phyloP scores from a whole-genome alignment of 2,888 invertebrate species.

The Drosophila formosana region DNA sequence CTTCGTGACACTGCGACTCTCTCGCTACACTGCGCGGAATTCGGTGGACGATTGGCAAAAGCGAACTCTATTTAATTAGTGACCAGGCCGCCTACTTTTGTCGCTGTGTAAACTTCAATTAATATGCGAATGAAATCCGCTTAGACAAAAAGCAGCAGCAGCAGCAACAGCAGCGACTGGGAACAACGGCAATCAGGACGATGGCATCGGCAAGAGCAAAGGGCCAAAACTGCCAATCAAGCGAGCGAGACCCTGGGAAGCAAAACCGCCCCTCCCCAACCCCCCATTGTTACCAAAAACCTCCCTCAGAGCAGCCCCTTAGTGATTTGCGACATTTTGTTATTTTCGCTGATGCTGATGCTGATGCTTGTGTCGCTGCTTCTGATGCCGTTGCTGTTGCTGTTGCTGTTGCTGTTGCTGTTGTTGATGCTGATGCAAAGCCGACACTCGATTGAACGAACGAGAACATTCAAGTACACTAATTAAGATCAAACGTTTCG shows the following conservation, averaged over 20 bases:
- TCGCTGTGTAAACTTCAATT: constrained; percentile 75
- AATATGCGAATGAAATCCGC: constrained; percentile 79
- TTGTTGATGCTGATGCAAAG: constrained; percentile 67
- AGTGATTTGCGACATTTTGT: constrained; percentile 77
- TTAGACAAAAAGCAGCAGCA: constrained; percentile 58
- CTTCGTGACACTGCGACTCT: constrained; percentile 15
- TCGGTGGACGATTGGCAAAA: constrained; percentile 4
- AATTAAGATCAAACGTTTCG: constrained; percentile 78
- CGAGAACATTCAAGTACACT: constrained; percentile 71
- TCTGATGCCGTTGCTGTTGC: too few species aligned
- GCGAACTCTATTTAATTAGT: constrained; percentile 55
- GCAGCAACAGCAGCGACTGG: constrained; percentile 9
- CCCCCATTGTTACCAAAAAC: not conserved
- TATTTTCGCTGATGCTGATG: constrained; percentile 74
- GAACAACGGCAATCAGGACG: constrained; percentile 27
- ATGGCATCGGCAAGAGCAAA: constrained; percentile 20
- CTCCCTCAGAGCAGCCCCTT: constrained; percentile 16
- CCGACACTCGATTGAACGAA: constrained; percentile 63
- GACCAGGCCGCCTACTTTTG: constrained; percentile 41
- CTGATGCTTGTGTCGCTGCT: constrained; percentile 9
- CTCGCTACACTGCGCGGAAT: constrained; percentile 42
- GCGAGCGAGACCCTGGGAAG: constrained; percentile 30
- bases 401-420: constrained; percentile 5
- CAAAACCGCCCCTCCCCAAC: not conserved
- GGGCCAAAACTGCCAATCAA: constrained; percentile 61